These are phyloP conservation scores for Limanda limanda DNA, from an alignment of 2,113 vertebrate genomes.

Conservation along the genomic window DNA sequence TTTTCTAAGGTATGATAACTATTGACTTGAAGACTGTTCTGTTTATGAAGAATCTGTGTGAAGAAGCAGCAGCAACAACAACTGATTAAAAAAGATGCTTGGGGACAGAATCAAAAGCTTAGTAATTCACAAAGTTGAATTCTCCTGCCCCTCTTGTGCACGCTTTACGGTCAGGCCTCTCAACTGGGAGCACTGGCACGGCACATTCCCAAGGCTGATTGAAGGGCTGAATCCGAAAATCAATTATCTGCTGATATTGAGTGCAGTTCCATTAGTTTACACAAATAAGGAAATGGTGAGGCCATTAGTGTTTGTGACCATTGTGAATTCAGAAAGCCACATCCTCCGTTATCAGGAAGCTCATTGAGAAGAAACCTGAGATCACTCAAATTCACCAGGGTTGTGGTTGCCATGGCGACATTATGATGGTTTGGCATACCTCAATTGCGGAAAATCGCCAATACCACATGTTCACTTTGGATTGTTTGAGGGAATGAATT, in stretches of 20 bases:
- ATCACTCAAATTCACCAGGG: not conserved
- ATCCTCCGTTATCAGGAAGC: slow-evolving; percentile 22
- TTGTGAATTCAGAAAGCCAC: slow-evolving; percentile 31
- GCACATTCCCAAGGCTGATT: not conserved
- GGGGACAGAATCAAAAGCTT: too few relatives aligned
- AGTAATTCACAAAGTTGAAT: not conserved
- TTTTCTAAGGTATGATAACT: not conserved
- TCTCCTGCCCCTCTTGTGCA: not conserved
- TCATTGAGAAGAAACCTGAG: not conserved
- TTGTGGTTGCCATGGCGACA: not conserved
- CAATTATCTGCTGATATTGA: slow-evolving; percentile 40
- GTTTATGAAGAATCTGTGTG: too few relatives aligned
- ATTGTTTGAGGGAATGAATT: too few relatives aligned
- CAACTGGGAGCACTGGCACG: not conserved
- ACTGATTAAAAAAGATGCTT: too few relatives aligned
- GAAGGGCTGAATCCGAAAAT: slow-evolving; percentile 26
- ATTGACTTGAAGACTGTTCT: not conserved
- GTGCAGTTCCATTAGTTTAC: slow-evolving; percentile 29
- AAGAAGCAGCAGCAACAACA: too few relatives aligned
- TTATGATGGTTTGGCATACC: not conserved
- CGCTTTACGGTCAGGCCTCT: slow-evolving; percentile 16
- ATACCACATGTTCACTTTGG: too few relatives aligned
- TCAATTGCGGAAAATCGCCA: too few relatives aligned
- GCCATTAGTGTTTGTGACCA: slow-evolving; percentile 18
- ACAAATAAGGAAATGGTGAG: not conserved